These are phyloP conservation scores for Cactoblastis cactorum DNA, from an alignment of 2,888 invertebrate genomes.

Conservation along the genomic window DNA sequence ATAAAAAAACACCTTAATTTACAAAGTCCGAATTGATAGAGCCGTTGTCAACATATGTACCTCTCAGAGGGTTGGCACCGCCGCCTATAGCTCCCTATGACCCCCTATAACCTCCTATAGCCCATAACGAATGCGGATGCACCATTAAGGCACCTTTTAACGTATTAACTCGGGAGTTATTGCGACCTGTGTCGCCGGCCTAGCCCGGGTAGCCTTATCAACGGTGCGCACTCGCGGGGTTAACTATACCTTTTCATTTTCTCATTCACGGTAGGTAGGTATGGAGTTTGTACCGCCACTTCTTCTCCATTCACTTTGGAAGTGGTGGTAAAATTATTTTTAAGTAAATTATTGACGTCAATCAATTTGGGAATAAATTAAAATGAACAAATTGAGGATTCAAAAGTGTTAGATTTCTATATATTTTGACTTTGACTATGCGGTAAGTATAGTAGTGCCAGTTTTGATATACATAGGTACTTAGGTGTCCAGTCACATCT, in stretches of 20 bases:
- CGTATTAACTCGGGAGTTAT: conserved; percentile 74
- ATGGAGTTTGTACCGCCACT: no score
- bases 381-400: no score
- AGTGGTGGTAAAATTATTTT: no score
- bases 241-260: conserved; percentile 15
- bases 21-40: conserved; percentile 9
- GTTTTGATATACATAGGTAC: no score
- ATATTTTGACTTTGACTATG: no score
- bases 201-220: conserved; percentile 56
- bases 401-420: no score
- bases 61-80: conserved; percentile 21
- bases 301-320: no score
- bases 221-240: conserved; percentile 55
- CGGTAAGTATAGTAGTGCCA: no score
- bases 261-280: no score
- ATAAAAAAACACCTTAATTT: background rate
- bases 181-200: conserved; percentile 53
- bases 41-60: conserved; percentile 12
- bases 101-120: conserved; percentile 18
- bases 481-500: no score
- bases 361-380: no score
- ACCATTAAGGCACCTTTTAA: conserved; percentile 76
- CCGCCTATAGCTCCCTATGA: conserved; percentile 27
- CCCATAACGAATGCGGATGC: conserved; percentile 71
- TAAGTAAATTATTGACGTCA: no score